phyloP scores from a whole-genome alignment of 1,140 invertebrate genomes.

The Panulirus ornatus region DNA sequence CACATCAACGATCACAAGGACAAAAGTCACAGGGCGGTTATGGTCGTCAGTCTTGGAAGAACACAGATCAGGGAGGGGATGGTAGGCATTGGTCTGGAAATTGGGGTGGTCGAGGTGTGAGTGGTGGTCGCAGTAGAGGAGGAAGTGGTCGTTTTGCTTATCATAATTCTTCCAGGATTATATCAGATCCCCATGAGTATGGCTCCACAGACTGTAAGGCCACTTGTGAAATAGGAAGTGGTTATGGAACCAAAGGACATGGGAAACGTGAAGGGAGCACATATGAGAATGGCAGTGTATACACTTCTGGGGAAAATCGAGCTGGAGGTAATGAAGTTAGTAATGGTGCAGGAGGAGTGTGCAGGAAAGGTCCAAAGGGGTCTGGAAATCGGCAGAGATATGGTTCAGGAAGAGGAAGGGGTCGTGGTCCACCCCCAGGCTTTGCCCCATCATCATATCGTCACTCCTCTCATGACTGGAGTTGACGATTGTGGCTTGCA shows the following conservation, averaged over 20 bases:
- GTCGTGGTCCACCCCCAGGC: slow-evolving; percentile 58
- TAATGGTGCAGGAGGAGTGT: slow-evolving; percentile 29
- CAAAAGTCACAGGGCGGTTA: slow-evolving; percentile 35
- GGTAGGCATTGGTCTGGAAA: slow-evolving; percentile 43
- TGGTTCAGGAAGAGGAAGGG: slow-evolving; percentile 37
- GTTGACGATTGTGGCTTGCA: slow-evolving; percentile 74
- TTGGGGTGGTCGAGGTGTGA: slow-evolving; percentile 45
- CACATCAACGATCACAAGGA: slow-evolving; percentile 8
- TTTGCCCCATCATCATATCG: slow-evolving; percentile 56
- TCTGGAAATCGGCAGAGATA: slow-evolving; percentile 42
- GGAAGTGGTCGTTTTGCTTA: slow-evolving; percentile 36
- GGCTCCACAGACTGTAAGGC: slow-evolving; percentile 24
- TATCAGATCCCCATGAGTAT: slow-evolving; percentile 35
- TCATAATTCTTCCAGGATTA: slow-evolving; percentile 37
- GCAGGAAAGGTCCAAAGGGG: slow-evolving; percentile 44
- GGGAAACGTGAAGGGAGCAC: slow-evolving; percentile 15
- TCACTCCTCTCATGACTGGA: slow-evolving; percentile 65
- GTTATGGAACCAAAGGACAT: slow-evolving; percentile 26
- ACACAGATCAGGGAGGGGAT: slow-evolving; percentile 37
- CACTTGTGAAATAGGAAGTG: slow-evolving; percentile 19
- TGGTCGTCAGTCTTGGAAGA: slow-evolving; percentile 49
- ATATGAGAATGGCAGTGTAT: slow-evolving; percentile 49
- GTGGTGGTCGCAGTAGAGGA: slow-evolving; percentile 42
- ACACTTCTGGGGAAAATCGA: slow-evolving; percentile 1
- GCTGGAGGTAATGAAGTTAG: slow-evolving; percentile 15